phyloP scores from a whole-genome alignment of 1,140 invertebrate genomes.

The Amyelois transitella region DNA sequence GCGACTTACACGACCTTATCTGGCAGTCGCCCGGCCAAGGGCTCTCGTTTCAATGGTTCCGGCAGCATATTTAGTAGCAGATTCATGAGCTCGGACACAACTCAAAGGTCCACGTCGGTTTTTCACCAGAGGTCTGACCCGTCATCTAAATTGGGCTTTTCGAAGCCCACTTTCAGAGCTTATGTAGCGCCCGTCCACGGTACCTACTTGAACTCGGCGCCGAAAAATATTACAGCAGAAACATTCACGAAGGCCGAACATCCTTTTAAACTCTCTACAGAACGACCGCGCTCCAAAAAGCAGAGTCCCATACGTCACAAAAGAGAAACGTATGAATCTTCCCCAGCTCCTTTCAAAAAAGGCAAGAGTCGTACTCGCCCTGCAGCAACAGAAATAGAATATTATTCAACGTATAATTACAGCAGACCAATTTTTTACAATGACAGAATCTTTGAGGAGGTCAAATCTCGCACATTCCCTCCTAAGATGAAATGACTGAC shows the following conservation, averaged over 20 bases:
- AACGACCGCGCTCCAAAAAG: neutral
- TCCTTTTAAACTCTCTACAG: neutral
- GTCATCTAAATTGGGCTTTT: neutral
- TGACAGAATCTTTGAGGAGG: neutral
- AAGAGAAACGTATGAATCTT: no score
- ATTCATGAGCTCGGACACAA: neutral
- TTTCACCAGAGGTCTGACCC: no score
- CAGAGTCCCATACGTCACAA: neutral
- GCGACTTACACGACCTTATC: neutral
- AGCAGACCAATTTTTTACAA: neutral
- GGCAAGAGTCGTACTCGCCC: neutral
- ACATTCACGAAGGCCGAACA: neutral
- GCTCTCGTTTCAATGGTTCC: neutral
- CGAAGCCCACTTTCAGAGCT: neutral
- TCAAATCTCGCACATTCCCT: neutral
- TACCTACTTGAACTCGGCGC: neutral
- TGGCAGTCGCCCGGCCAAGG: no score
- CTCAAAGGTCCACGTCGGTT: no score
- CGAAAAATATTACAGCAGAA: neutral
- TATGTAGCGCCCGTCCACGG: neutral
- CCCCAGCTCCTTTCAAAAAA: neutral
- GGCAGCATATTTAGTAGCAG: neutral
- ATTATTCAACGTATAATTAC: neutral
- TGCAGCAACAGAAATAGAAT: neutral
- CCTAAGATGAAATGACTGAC: neutral